phyloP scores from a whole-genome alignment of 1,140 invertebrate species.

The Cyrtorhinus lividipennis region DNA sequence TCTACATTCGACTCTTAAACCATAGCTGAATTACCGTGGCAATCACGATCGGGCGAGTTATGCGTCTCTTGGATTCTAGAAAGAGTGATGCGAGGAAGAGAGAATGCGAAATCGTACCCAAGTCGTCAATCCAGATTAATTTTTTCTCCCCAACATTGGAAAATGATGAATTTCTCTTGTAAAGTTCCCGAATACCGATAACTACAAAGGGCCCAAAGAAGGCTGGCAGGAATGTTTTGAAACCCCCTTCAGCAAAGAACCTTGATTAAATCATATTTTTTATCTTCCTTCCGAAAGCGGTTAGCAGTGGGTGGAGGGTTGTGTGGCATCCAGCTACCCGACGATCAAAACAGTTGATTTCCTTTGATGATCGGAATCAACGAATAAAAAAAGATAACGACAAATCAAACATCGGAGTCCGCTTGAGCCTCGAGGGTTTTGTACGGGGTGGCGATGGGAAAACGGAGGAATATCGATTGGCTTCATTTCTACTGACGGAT shows the following conservation, averaged over 20 bases:
- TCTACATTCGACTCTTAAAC: too few species aligned
- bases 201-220: not conserved
- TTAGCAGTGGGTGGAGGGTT: not conserved
- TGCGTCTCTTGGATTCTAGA: too few species aligned
- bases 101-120: too few species aligned
- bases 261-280: not conserved
- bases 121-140: not conserved
- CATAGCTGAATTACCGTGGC: too few species aligned
- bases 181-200: not conserved
- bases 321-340: not conserved
- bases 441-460: too few species aligned
- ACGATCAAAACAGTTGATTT: not conserved
- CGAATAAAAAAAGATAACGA: too few species aligned
- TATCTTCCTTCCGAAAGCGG: not conserved
- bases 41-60: too few species aligned
- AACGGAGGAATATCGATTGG: too few species aligned
- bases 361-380: not conserved
- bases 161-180: not conserved
- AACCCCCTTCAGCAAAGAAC: not conserved
- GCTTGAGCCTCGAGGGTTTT: too few species aligned
- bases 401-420: too few species aligned
- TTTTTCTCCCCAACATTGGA: not conserved
- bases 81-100: too few species aligned
- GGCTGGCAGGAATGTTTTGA: not conserved
- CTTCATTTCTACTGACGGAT: too few species aligned